These are phyloP conservation scores for Pristiophorus japonicus DNA, from an alignment of 2,113 vertebrate species.

Conservation along the genomic window DNA sequence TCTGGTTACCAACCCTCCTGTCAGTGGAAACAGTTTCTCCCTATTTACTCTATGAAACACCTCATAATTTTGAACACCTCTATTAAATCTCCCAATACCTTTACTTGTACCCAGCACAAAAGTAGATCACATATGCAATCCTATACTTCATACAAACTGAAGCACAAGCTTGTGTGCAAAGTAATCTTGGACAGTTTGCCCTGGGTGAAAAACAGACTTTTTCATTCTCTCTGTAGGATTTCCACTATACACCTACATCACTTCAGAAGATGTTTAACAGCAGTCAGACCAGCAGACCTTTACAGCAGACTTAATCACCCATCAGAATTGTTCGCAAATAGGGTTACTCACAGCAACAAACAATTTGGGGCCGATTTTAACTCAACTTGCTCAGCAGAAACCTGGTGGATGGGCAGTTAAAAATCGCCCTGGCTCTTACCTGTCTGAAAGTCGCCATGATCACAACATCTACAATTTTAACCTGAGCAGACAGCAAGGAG, in stretches of 20 bases:
- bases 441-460: no score
- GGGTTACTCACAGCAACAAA: background rate
- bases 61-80: no score
- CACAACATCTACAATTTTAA: no score
- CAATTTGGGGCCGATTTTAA: background rate
- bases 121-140: background rate
- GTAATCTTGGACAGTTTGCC: background rate
- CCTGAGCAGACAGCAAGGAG: no score
- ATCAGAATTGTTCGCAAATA: background rate
- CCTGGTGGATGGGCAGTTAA: no score
- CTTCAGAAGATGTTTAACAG: background rate
- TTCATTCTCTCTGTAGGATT: background rate
- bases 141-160: background rate
- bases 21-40: no score
- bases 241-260: background rate
- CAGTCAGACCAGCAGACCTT: background rate
- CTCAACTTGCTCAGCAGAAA: no score
- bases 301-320: background rate
- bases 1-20: no score
- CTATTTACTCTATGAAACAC: no score
- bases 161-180: background rate
- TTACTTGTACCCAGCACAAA: background rate
- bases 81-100: background rate
- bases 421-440: no score
- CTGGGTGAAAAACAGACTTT: background rate